A percentile compares a stretch with the other conserved stretches of the same genome.
Conservation (phyloP, 2,113 vertebrate species). For the Oryzias melastigma region DNA sequence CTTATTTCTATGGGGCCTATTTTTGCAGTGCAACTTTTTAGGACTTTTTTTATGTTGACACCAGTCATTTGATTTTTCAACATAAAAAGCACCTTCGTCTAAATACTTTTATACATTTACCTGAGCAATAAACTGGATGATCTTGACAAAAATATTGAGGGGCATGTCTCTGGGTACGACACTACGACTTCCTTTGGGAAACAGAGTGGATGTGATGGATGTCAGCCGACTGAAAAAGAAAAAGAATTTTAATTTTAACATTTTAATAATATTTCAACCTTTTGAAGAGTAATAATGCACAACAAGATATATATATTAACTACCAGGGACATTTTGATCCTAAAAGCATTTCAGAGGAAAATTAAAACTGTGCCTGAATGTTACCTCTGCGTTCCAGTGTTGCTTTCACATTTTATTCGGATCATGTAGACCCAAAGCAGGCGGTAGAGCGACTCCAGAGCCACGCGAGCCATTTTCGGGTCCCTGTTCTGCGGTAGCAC, state of each 20-base stretch:
- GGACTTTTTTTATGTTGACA: no score
- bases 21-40: no score
- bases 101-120: constrained; percentile 58
- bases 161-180: constrained; percentile 98
- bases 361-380: neutral
- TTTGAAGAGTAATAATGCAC: neutral
- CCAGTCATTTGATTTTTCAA: no score
- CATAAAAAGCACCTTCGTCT: no score
- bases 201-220: constrained; percentile 95
- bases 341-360: neutral
- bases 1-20: no score
- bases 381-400: constrained; percentile 97
- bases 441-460: constrained; percentile 95
- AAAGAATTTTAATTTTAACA: neutral
- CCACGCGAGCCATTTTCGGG: constrained; percentile 98
- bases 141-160: constrained; percentile 98
- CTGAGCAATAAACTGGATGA: constrained; percentile 99
- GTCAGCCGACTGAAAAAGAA: constrained; percentile 86
- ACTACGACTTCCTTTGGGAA: constrained; percentile 96
- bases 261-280: no score
- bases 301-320: neutral
- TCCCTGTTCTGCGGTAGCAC: constrained; percentile 89
- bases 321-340: neutral
- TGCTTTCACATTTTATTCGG: constrained; percentile 99
- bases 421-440: constrained; percentile 99